Evolutionary conservation across 2,888 invertebrate species (phyloP).

Genomic region (Geophilus truncorum): DNA sequence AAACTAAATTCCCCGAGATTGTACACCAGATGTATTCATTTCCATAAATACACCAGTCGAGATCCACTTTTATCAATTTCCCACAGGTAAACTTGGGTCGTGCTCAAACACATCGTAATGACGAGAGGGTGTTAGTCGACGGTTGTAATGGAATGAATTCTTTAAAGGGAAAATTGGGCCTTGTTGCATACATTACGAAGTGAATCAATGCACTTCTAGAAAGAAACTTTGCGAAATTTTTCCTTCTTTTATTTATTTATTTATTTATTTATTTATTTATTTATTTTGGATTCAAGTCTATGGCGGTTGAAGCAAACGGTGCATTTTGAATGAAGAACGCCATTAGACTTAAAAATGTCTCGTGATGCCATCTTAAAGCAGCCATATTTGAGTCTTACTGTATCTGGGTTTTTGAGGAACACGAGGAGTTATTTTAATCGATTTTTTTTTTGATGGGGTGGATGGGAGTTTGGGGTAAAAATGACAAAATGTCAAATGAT

Average conservation of each 20-base stretch:
- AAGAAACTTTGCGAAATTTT: too few relatives aligned
- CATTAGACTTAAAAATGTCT: not conserved
- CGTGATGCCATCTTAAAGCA: not conserved
- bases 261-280: too few relatives aligned
- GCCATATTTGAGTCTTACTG: not conserved
- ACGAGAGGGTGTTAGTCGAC: too few relatives aligned
- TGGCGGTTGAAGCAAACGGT: too few relatives aligned
- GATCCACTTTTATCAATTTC: not conserved
- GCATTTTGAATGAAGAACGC: not conserved
- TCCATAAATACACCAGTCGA: not conserved
- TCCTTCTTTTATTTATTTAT: too few relatives aligned
- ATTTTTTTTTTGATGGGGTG: too few relatives aligned
- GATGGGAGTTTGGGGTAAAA: too few relatives aligned
- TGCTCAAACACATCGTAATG: not conserved
- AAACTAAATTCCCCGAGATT: not conserved
- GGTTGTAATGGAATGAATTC: not conserved
- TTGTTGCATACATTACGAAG: conserved; percentile 10
- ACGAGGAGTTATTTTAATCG: too few relatives aligned
- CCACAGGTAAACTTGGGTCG: not conserved
- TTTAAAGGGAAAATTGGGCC: not conserved
- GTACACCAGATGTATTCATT: not conserved
- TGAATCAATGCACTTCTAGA: too few relatives aligned
- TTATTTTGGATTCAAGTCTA: too few relatives aligned
- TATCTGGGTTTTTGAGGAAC: too few relatives aligned
- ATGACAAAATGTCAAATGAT: too few relatives aligned